phyloP scores from a whole-genome alignment of 1,140 invertebrate species.

The Drosophila kikkawai region DNA sequence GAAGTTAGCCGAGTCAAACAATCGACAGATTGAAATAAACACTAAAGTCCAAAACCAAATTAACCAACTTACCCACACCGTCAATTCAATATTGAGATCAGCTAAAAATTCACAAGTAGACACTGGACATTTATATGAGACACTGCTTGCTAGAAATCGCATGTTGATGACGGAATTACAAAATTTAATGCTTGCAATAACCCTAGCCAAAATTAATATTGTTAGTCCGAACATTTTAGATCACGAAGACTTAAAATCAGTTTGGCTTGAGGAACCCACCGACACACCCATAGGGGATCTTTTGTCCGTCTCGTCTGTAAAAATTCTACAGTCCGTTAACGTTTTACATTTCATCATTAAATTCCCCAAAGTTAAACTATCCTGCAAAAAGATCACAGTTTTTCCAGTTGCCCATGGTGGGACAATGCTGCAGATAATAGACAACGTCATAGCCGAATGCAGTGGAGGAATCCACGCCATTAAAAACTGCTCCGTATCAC shows the following conservation, averaged over 20 bases:
- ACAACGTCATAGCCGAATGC: slow-evolving; percentile 5
- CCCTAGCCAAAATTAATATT: too few relatives aligned
- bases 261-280: too few relatives aligned
- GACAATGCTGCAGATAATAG: slow-evolving; percentile 13
- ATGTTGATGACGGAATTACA: not conserved
- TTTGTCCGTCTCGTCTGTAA: too few relatives aligned
- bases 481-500: not conserved
- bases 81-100: too few relatives aligned
- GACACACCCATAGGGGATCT: too few relatives aligned
- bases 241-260: too few relatives aligned
- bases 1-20: not conserved
- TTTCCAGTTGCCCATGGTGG: not conserved
- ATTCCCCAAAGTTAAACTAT: too few relatives aligned
- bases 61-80: not conserved
- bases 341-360: too few relatives aligned
- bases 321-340: too few relatives aligned
- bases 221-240: too few relatives aligned
- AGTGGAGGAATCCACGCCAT: not conserved
- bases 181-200: not conserved
- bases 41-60: not conserved
- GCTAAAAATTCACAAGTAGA: not conserved
- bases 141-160: not conserved
- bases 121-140: not conserved
- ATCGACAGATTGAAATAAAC: not conserved
- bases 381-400: not conserved